A percentile compares a stretch with the other conserved stretches of the same genome.
Conservation (phyloP, 2,888 invertebrate species). For the Endotricha flammealis region DNA sequence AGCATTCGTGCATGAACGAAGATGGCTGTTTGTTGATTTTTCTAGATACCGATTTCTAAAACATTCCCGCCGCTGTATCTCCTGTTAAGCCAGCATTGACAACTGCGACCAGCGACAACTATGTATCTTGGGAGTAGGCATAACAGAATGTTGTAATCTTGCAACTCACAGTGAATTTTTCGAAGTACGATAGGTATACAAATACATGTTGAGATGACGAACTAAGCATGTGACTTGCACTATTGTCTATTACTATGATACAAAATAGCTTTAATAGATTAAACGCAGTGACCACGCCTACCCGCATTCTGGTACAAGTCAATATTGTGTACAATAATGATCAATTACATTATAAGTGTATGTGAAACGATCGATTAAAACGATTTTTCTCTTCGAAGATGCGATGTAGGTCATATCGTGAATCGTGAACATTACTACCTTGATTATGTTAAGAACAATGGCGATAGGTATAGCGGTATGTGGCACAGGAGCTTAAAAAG, state of each 20-base stretch:
- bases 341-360: conserved; percentile 53
- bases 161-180: too few species aligned
- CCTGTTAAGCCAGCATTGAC: too few species aligned
- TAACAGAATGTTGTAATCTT: too few species aligned
- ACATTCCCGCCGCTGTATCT: too few species aligned
- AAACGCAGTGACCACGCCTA: conserved; percentile 45
- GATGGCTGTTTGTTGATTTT: too few species aligned
- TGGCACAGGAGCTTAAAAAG: conserved; percentile 30
- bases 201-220: too few species aligned
- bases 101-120: too few species aligned
- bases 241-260: conserved; percentile 33
- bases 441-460: conserved; percentile 43
- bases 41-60: too few species aligned
- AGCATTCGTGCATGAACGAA: too few species aligned
- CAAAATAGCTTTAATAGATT: conserved; percentile 46
- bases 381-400: conserved; percentile 25
- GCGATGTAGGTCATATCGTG: conserved; percentile 19
- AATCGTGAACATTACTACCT: conserved; percentile 30
- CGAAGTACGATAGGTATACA: too few species aligned
- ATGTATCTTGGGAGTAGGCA: too few species aligned
- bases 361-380: conserved; percentile 48
- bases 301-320: conserved; percentile 54
- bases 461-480: conserved; percentile 24
- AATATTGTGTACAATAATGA: conserved; percentile 44
- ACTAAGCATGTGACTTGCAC: conserved; percentile 61